A percentile compares a stretch with the other conserved stretches of the same genome.
These are phyloP conservation scores for Pogonomyrmex californicus DNA, from an alignment of 1,140 invertebrate genomes.

Conservation along the genomic window DNA sequence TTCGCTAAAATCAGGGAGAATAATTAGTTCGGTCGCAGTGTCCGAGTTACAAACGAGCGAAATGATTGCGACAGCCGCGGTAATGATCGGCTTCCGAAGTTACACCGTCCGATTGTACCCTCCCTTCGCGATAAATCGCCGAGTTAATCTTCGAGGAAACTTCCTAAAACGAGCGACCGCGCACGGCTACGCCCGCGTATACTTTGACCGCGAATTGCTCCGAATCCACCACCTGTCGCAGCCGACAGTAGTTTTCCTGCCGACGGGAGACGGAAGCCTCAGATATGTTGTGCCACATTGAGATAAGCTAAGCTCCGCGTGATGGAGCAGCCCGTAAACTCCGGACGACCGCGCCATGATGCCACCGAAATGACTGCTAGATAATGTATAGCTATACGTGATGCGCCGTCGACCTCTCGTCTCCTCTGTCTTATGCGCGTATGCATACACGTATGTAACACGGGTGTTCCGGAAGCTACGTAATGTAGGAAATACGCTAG, in stretches of 20 bases:
- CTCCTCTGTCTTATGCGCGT: conserved; percentile 40
- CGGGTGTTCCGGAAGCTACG: conserved; percentile 11
- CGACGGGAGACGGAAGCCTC: conserved; percentile 81
- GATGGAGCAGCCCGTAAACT: conserved; percentile 85
- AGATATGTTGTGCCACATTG: conserved; percentile 85
- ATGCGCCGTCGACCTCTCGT: conserved; percentile 67
- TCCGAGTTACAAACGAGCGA: conserved; percentile 1
- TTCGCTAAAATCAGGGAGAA: not conserved
- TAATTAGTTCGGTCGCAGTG: not conserved
- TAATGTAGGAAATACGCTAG: not conserved
- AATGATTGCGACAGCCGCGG: conserved; percentile 21
- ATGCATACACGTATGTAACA: conserved; percentile 18
- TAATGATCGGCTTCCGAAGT: conserved; percentile 44
- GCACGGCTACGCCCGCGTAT: conserved; percentile 53
- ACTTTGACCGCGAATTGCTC: conserved; percentile 80
- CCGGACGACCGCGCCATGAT: conserved; percentile 78
- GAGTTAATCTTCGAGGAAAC: conserved; percentile 78
- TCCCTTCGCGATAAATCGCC: conserved; percentile 75
- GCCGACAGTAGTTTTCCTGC: conserved; percentile 79
- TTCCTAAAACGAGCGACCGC: conserved; percentile 69
- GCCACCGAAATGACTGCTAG: conserved; percentile 83
- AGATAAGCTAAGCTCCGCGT: conserved; percentile 86
- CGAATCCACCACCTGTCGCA: conserved; percentile 74
- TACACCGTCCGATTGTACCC: conserved; percentile 65
- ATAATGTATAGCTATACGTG: conserved; percentile 82